These are phyloP conservation scores for Hypotaenidia philippensis DNA, from an alignment of 2,797 vertebrate genomes.

Conservation along the genomic window DNA sequence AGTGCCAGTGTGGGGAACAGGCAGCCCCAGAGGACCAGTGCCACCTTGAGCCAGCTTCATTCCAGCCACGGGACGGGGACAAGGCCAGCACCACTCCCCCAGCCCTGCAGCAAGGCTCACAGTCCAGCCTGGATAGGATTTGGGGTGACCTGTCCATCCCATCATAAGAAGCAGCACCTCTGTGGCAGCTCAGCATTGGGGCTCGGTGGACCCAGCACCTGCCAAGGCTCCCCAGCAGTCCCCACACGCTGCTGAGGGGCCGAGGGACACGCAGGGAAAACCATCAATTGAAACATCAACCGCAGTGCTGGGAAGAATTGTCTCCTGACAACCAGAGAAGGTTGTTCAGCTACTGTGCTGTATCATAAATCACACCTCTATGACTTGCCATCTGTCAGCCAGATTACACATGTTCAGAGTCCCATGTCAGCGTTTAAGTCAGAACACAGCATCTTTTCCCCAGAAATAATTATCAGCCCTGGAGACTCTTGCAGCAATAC, in stretches of 20 bases:
- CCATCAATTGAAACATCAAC: neutral
- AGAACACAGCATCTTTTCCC: conserved; percentile 32
- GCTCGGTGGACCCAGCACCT: accelerated
- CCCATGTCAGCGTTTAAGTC: conserved; percentile 35
- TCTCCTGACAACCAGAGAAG: conserved; percentile 61
- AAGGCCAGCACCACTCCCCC: neutral
- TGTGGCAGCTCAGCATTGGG: neutral
- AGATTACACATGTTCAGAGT: conserved; percentile 60
- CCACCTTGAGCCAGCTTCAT: neutral
- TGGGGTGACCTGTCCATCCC: neutral
- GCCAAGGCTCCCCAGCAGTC: neutral
- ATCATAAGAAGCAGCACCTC: neutral
- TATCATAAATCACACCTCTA: conserved; percentile 66
- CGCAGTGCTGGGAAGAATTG: neutral
- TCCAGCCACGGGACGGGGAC: accelerated
- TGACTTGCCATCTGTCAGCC: conserved; percentile 60
- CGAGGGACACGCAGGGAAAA: neutral
- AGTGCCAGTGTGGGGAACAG: neutral
- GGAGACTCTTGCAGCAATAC: neutral
- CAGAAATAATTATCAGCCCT: neutral
- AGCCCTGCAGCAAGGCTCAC: accelerated
- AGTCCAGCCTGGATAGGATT: accelerated
- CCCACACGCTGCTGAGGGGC: accelerated
- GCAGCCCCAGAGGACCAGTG: neutral
- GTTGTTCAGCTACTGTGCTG: conserved; percentile 63